Conservation (phyloP, 2,113 vertebrate genomes). For the Notiomystis cincta region DNA sequence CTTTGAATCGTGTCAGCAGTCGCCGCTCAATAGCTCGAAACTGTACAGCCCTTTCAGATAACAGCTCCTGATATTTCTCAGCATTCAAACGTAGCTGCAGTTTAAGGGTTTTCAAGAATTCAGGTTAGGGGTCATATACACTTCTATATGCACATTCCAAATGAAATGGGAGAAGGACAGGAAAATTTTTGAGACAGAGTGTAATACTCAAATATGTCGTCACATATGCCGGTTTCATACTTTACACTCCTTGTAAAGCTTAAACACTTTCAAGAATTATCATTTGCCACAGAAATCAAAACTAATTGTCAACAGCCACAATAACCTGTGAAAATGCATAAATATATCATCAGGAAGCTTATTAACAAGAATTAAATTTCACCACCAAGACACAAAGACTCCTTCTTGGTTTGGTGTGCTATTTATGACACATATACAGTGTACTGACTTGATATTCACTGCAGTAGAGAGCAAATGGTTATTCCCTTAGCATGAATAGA, state of each 20-base stretch:
- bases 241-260: background rate
- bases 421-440: background rate
- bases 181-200: background rate
- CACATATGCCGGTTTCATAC: background rate
- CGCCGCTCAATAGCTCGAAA: conserved; percentile 94
- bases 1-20: conserved; percentile 91
- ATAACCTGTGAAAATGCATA: background rate
- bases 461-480: background rate
- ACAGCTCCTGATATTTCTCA: conserved; percentile 86
- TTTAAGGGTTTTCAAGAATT: conserved; percentile 35
- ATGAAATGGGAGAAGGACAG: background rate
- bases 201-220: background rate
- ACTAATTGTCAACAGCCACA: background rate
- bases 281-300: background rate
- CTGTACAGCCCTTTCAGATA: conserved; percentile 90
- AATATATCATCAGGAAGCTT: background rate
- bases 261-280: background rate
- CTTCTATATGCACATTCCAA: background rate
- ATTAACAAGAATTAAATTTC: background rate
- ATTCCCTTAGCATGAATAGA: background rate
- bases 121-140: background rate
- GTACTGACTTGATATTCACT: background rate
- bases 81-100: conserved; percentile 85
- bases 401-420: background rate
- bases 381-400: background rate